Evolutionary conservation across 2,888 invertebrate species (phyloP).

Genomic region (Dryocosmus kuriphilus): DNA sequence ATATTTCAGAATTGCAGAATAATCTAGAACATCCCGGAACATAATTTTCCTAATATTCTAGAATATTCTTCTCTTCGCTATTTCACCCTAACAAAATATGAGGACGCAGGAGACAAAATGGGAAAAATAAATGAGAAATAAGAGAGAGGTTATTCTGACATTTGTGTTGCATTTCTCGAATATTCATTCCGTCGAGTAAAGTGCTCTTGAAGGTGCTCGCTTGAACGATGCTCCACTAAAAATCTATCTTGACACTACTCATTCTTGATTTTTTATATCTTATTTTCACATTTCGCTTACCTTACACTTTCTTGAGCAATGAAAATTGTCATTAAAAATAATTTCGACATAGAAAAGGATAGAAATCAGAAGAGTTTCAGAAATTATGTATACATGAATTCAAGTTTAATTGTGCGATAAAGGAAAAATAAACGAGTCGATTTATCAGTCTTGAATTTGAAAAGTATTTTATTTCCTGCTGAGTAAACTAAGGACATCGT

Average conservation of each 20-base stretch:
- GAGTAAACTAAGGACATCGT: slow-evolving; percentile 4
- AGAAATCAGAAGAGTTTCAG: not conserved
- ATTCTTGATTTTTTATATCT: slow-evolving; percentile 35
- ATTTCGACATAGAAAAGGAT: not conserved
- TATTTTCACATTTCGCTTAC: slow-evolving; percentile 25
- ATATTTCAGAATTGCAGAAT: no score
- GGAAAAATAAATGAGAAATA: slow-evolving; percentile 49
- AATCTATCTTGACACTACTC: slow-evolving; percentile 6
- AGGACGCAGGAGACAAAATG: slow-evolving; percentile 52
- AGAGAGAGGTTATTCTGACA: slow-evolving; percentile 53
- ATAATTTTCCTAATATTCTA: not conserved
- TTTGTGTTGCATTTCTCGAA: slow-evolving; percentile 57
- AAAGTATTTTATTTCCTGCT: slow-evolving; percentile 23
- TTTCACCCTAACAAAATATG: slow-evolving; percentile 60
- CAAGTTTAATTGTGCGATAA: slow-evolving; percentile 3
- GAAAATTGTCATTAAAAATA: not conserved
- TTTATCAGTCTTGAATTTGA: slow-evolving; percentile 19
- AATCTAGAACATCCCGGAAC: no score
- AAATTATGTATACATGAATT: not conserved
- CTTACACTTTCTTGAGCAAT: not conserved
- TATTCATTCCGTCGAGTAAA: slow-evolving; percentile 56
- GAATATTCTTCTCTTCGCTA: slow-evolving; percentile 50
- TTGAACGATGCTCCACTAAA: slow-evolving; percentile 22
- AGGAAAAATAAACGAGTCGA: not conserved
- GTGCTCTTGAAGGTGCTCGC: slow-evolving; percentile 40